Evolutionary conservation across 2,888 invertebrate species (phyloP).

Genomic region (Napeogenes sylphis): DNA sequence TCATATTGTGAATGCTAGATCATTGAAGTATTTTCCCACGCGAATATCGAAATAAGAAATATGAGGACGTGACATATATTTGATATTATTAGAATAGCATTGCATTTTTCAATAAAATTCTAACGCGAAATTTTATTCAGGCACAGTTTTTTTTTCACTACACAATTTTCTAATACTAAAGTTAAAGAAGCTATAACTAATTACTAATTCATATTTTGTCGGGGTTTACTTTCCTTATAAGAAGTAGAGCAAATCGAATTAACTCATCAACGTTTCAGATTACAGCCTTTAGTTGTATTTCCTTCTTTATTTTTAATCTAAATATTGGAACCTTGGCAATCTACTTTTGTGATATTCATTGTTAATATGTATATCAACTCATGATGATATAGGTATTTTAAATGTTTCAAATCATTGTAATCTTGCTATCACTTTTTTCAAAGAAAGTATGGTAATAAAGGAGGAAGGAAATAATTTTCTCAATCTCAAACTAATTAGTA

Average conservation of each 20-base stretch:
- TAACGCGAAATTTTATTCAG: no score
- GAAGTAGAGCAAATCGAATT: slow-evolving; percentile 2
- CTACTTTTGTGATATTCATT: background rate
- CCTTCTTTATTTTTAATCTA: no score
- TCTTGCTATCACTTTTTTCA: background rate
- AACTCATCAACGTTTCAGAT: background rate
- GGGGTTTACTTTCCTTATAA: background rate
- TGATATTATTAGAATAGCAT: no score
- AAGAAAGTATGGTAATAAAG: slow-evolving; percentile 1
- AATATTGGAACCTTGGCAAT: no score
- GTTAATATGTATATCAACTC: background rate
- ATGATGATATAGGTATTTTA: no score
- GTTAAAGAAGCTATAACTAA: background rate
- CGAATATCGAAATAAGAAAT: no score
- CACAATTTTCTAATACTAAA: background rate
- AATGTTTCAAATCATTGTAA: background rate
- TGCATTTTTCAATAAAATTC: no score
- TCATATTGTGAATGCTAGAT: slow-evolving; percentile 11
- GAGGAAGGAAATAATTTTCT: background rate
- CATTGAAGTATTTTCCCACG: no score
- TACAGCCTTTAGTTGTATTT: background rate
- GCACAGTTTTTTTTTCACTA: background rate
- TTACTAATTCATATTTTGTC: background rate
- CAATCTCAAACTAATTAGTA: slow-evolving; percentile 1
- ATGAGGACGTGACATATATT: no score